Evolutionary conservation across 1,140 invertebrate species (phyloP), one percentile per base, ranked within the genome.

Genomic region (Aphaenogaster floridana): DNA sequence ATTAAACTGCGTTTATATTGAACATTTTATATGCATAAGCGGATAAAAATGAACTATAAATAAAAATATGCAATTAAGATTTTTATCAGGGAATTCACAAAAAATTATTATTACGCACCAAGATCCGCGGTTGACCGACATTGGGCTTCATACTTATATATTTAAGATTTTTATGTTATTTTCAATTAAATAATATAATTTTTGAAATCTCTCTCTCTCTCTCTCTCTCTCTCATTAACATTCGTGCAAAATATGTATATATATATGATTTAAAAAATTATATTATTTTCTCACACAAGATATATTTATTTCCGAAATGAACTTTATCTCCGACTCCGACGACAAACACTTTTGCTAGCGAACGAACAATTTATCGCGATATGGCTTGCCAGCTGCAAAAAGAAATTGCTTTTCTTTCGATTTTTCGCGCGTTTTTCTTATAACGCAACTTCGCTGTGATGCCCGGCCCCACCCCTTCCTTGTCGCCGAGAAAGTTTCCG

Each of bases 401-500:
- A 74, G 69, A 74, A 76, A 72, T 84, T 76, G 69, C 80, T 84
- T 84, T 84, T 84, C 80, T 84, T 84, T 84, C 69, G 80, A 84
- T 84, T 84, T 74, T 74, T 84, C 69, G 69, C 69, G 54, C 69
- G 80, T 84, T 72, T 84, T 39, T 84, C 69, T 84, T 84, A 84
- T 61, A 84, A 76, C 57, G 42, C 50, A 79, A 86, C 77, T 87
- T 61, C 4, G 9, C 34, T 59, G 66, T 39, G 42, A 28, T 21
- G 57, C 50, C 42, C 21, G 76, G 64, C 48, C 59, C 84, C 77
- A 77, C 79, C 89, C 88, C 76, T 69, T 77, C 86, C 88, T 91
- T 88, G 77, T 83, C 71, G 21, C 64, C 77, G 50, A 85, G 79
- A 89, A 93, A 91, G 89, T 92, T 93, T 92, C 90, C 92, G 87